A percentile compares a stretch with the other conserved stretches of the same genome.
These are phyloP conservation scores for Sander vitreus DNA, from an alignment of 2,113 vertebrate species.

Conservation along the genomic window DNA sequence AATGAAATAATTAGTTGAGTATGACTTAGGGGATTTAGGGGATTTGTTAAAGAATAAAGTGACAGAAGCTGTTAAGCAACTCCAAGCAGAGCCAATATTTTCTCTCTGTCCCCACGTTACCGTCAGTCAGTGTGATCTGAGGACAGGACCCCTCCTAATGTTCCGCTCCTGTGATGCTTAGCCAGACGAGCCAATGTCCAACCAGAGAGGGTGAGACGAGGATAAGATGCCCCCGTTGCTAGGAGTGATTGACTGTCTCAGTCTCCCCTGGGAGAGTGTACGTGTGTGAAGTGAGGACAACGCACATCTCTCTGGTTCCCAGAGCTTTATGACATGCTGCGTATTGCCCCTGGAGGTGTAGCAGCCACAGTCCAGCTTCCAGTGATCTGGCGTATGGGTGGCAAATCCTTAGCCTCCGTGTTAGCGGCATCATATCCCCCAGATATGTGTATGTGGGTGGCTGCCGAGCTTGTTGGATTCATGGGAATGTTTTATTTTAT, in stretches of 20 bases:
- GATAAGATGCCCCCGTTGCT: constrained; percentile 77
- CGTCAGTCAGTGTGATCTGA: constrained; percentile 35
- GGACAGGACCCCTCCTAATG: constrained; percentile 62
- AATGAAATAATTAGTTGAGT: background rate
- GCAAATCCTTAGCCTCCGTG: constrained; percentile 59
- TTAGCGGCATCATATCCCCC: constrained; percentile 45
- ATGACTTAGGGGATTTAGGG: background rate
- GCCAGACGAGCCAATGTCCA: constrained; percentile 62
- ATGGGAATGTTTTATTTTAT: constrained; percentile 8
- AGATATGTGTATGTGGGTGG: constrained; percentile 27
- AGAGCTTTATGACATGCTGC: constrained; percentile 62
- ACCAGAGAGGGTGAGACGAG: constrained; percentile 60
- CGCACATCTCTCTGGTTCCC: constrained; percentile 43
- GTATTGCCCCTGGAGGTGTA: constrained; percentile 31
- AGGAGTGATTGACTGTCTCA: constrained; percentile 70
- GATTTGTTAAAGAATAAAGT: constrained; percentile 20
- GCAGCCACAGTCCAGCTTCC: constrained; percentile 33
- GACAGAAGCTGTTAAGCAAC: constrained; percentile 25
- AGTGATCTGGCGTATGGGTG: constrained; percentile 62
- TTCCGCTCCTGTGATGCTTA: constrained; percentile 51
- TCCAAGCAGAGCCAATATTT: constrained; percentile 4
- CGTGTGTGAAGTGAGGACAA: constrained; percentile 51
- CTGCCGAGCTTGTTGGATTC: background rate
- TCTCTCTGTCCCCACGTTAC: constrained; percentile 39
- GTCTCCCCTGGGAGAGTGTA: constrained; percentile 34